These are phyloP conservation scores for Pissodes strobi DNA, from an alignment of 1,140 invertebrate species.

Conservation along the genomic window DNA sequence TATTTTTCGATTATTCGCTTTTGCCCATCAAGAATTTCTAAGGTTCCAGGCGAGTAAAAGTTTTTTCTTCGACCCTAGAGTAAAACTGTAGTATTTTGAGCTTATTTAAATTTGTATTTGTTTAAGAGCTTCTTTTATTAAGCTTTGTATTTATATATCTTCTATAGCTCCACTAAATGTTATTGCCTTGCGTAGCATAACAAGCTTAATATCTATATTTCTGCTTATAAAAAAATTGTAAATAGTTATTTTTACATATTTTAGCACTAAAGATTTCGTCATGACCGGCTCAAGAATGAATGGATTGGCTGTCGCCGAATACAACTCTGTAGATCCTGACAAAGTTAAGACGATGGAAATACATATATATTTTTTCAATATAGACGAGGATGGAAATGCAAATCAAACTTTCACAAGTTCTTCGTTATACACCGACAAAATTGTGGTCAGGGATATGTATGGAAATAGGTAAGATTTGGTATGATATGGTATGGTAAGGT, in stretches of 20 bases:
- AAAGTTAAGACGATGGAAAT: constrained; percentile 35
- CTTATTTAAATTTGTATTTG: too few species aligned
- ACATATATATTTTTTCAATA: constrained; percentile 40
- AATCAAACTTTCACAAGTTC: constrained; percentile 32
- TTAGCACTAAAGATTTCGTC: constrained; percentile 41
- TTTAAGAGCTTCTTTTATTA: too few species aligned
- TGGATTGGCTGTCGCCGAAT: constrained; percentile 42
- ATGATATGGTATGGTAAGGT: too few species aligned
- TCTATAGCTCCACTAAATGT: too few species aligned
- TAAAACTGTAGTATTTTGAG: too few species aligned
- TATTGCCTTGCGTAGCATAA: too few species aligned
- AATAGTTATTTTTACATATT: constrained; percentile 8
- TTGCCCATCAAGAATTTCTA: too few species aligned
- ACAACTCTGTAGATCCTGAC: constrained; percentile 34
- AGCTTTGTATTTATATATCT: too few species aligned
- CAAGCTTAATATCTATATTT: too few species aligned
- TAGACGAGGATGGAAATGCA: constrained; percentile 30
- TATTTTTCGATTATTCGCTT: too few species aligned
- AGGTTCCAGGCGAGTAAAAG: too few species aligned
- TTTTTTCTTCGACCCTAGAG: too few species aligned
- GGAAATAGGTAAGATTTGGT: constrained; percentile 46
- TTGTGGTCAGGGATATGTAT: constrained; percentile 49
- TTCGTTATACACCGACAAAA: constrained; percentile 41
- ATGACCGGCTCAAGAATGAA: constrained; percentile 43
- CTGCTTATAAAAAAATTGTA: constrained; percentile 37